A percentile compares a stretch with the other conserved stretches of the same genome.
Evolutionary conservation across 2,113 vertebrate species (phyloP).

Genomic region (Siphamia tubifer): DNA sequence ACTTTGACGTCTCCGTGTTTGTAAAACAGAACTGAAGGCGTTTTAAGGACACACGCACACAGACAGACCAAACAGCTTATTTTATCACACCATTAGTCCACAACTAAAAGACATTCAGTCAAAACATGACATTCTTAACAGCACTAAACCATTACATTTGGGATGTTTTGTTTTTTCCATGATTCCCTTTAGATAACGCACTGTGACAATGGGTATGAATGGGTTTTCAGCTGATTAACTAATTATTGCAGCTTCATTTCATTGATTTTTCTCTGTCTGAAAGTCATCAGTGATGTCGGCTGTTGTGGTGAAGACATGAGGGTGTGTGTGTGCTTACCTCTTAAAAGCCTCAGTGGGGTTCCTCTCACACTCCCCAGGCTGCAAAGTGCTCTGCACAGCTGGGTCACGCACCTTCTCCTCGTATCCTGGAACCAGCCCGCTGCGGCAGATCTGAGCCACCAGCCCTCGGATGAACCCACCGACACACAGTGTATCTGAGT

Average conservation of each 20-base stretch:
- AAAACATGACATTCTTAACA: neutral
- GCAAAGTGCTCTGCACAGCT: constrained; percentile 85
- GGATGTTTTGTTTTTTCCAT: neutral
- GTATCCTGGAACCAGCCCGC: constrained; percentile 88
- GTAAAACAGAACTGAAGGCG: too few species aligned
- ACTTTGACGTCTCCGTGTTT: too few species aligned
- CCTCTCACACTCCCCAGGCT: constrained; percentile 93
- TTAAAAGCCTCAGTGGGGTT: constrained; percentile 96
- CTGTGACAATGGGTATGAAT: neutral
- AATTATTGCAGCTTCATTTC: neutral
- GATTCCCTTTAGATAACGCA: neutral
- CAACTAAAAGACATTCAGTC: neutral
- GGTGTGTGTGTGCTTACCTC: constrained; percentile 83
- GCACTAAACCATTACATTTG: neutral
- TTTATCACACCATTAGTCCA: neutral
- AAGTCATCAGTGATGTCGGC: neutral
- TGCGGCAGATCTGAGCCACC: constrained; percentile 87
- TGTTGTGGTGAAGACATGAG: too few species aligned
- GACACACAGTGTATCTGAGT: constrained; percentile 90
- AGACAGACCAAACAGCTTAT: neutral
- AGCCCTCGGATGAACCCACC: constrained; percentile 89
- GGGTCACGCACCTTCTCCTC: constrained; percentile 92
- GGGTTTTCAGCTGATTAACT: neutral
- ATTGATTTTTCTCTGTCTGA: neutral
- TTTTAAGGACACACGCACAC: too few species aligned